Base-by-base conservation (phyloP, 1,140 invertebrate species). In the Mizuhopecten yessoensis region DNA sequence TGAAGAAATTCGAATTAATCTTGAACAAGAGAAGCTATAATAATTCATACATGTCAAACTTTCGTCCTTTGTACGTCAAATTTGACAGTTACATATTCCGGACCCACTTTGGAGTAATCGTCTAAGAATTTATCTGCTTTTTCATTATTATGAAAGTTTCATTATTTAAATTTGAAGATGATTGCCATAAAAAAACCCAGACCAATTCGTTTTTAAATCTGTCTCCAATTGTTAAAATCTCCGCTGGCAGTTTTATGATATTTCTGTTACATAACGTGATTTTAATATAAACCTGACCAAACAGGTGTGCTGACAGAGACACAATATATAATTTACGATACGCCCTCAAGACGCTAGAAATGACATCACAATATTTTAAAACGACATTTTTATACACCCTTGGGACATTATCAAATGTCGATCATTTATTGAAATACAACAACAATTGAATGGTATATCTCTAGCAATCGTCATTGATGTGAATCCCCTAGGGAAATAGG, bases 301-400 rank as follows among this genome's bases (percentile, higher is more conserved):
- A 75, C 23, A 23, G 2, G 57, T 5, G n/a, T 29, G 57, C 9
- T 75, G 57, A 75, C n/a, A 75, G 57, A 75, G 9, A 17, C 23
- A 29, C 15, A 29, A n/a, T 17, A 75, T n/a, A 29, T 75, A n/a
- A 75, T 75, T 75, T 75, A 75, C 57, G 29, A 75, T 75, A 75
- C 17, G 57, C 1, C 57, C 57, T 29, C n/a, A n/a, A 29, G 57
- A n/a, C n/a, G 57, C 17, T 75, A 29, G n/a, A 75, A 75, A 75
- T 75, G 57, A 75, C 57, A 75, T 75, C 20, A 75, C n/a, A 29
- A 75, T 75, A 75, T 75, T 75, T 75, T 75, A 75, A 49, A 75
- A 75, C n/a, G 57, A 75, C 9, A 11, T 39, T 75, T 75, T 75
- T 75, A 75, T 75, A 75, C 57, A 23, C 42, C 57, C 57, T n/a